These are phyloP conservation scores for Stratiomys singularior DNA, from an alignment of 2,888 invertebrate genomes.

Conservation along the genomic window DNA sequence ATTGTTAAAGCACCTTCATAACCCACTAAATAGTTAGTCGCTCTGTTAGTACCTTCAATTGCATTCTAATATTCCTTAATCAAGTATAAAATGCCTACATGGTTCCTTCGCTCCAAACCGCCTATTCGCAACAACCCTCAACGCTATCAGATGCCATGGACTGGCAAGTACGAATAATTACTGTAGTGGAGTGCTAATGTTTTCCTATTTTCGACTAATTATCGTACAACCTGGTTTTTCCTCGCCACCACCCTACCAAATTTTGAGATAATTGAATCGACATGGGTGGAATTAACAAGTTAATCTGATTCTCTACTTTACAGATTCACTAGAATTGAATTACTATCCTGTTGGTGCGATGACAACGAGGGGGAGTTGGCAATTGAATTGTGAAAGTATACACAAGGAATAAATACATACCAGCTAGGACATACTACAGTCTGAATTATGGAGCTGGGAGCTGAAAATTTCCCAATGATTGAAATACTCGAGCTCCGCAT, in stretches of 20 bases:
- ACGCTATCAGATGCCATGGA: background rate
- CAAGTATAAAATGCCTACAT: too few relatives aligned
- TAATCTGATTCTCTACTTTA: constrained; percentile 18
- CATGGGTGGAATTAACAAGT: constrained; percentile 19
- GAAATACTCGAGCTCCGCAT: too few relatives aligned
- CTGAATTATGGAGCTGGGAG: too few relatives aligned
- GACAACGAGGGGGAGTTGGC: background rate
- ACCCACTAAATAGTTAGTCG: too few relatives aligned
- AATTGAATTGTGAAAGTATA: background rate
- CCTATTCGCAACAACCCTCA: too few relatives aligned
- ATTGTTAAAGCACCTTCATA: too few relatives aligned
- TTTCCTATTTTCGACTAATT: background rate
- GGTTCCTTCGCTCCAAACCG: too few relatives aligned
- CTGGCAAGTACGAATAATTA: background rate
- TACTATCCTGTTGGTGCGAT: constrained; percentile 10
- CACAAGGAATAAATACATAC: background rate
- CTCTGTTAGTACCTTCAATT: too few relatives aligned
- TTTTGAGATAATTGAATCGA: constrained; percentile 15
- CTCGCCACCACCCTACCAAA: background rate
- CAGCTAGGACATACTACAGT: too few relatives aligned
- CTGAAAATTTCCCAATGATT: too few relatives aligned
- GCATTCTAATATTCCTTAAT: too few relatives aligned
- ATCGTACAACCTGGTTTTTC: background rate
- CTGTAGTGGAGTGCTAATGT: constrained; percentile 16
- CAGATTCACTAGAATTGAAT: constrained; percentile 23